A percentile compares a stretch with the other conserved stretches of the same genome.
These are phyloP conservation scores for Chymomyza costata DNA, from an alignment of 1,140 invertebrate species.

Conservation along the genomic window DNA sequence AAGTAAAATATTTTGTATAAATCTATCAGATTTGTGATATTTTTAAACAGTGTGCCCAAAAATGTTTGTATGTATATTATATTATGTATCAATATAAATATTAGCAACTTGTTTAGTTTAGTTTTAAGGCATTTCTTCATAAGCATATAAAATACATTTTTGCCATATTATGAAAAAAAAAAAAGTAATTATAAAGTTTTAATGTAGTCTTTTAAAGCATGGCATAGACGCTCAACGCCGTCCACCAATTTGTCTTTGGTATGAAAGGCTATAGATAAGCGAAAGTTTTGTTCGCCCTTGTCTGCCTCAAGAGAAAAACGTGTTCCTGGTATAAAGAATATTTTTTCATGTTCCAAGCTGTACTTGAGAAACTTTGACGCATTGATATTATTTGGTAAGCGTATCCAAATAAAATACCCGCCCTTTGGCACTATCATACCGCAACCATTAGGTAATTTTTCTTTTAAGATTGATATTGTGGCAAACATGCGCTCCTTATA, in stretches of 20 bases:
- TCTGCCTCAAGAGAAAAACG: conserved; percentile 73
- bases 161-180: conserved; percentile 40
- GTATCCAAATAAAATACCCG: conserved; percentile 80
- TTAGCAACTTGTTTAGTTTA: conserved; percentile 49
- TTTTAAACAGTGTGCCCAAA: conserved; percentile 66
- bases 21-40: conserved; percentile 66
- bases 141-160: conserved; percentile 35
- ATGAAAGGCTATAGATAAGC: conserved; percentile 77
- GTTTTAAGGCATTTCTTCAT: conserved; percentile 50
- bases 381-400: conserved; percentile 70
- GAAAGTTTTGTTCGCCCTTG: conserved; percentile 74
- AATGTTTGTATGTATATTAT: conserved; percentile 39
- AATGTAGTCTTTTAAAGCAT: conserved; percentile 33
- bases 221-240: conserved; percentile 44
- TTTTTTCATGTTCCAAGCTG: conserved; percentile 47
- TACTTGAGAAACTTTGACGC: conserved; percentile 42
- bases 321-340: conserved; percentile 77
- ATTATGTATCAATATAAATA: conserved; percentile 15
- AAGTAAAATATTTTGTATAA: conserved; percentile 48
- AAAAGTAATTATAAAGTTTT: conserved; percentile 1
- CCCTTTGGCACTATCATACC: conserved; percentile 76
- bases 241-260: conserved; percentile 47
- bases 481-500: conserved; percentile 76
- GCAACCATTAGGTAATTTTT: conserved; percentile 75
- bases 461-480: conserved; percentile 72